Base-by-base conservation (phyloP, 2,113 vertebrate species). In the human region DNA sequence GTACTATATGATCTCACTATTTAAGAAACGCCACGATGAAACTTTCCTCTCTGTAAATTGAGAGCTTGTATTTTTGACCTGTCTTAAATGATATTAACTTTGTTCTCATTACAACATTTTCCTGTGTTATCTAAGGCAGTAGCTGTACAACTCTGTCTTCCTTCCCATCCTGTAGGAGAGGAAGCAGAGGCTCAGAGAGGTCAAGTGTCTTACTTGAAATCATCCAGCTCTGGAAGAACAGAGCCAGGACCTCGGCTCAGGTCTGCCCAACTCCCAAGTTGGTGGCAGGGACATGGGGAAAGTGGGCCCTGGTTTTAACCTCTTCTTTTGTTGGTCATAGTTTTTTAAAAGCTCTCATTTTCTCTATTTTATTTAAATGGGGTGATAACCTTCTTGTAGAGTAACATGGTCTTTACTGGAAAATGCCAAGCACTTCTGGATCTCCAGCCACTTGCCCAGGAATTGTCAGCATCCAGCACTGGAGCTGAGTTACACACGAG, bases 401-500 rank as follows among this genome's bases (percentile, higher is more conserved):
- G 32, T 6, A 59, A 22, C 25, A 64, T 64, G 73, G 55, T 68
- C 70, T 93, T 88, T 35, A 32, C 52, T 57, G 57, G 32, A 89
- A 59, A 75, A 57, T 11, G 52, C 17, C 70, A 40, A 64, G n/a
- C 75, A 40, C 57, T 55, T 81, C 20, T 55, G 59, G 64, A 23
- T 22, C 23, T 84, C 64, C 20, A 30, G 89, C 25, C 48, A 8
- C 38, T 20, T 40, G 7, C 32, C 7, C 38, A 7, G 45, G 14
- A 61, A 30, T 17, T 20, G 17, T 86, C 68, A 32, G 43, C 81
- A 22, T 52, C 75, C 35, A 43, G 87, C 35, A 66, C 87, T 18
- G 55, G 3, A 3, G 12, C 0, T 16, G 18, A 38, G 48, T 75
- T 25, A 27, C 23, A 3, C 18, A 0, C 0, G 30, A 95, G 43